These are phyloP conservation scores for Emydocephalus ijimae DNA, from an alignment of 2,113 vertebrate genomes.

Conservation along the genomic window DNA sequence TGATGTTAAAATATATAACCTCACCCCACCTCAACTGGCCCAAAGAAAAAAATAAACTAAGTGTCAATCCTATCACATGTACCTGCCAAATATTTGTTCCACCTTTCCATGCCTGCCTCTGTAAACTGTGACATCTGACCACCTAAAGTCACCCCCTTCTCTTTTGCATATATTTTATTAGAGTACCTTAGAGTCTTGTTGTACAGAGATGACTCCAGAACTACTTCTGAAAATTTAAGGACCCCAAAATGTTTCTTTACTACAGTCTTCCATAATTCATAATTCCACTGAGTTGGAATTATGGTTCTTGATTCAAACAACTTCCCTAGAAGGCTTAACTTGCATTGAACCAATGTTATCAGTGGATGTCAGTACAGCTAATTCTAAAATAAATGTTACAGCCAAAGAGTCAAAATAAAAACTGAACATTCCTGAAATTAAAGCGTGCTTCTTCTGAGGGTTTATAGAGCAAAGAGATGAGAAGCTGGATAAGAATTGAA, in stretches of 20 bases:
- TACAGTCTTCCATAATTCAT: background rate
- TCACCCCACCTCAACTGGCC: background rate
- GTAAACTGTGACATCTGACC: background rate
- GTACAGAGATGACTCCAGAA: background rate
- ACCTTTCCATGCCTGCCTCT: background rate
- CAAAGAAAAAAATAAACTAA: background rate
- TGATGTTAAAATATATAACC: background rate
- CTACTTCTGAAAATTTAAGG: background rate
- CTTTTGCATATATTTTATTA: background rate
- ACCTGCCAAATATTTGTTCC: background rate
- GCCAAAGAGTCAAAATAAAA: background rate
- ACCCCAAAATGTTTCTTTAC: background rate
- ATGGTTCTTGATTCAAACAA: background rate
- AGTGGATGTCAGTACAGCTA: background rate
- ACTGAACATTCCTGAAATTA: background rate
- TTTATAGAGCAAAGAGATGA: background rate
- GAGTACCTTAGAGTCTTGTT: background rate
- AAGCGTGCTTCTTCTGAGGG: rapidly evolving
- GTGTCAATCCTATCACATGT: background rate
- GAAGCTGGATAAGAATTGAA: background rate
- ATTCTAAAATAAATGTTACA: background rate
- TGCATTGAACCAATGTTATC: constrained; percentile 50
- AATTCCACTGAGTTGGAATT: background rate
- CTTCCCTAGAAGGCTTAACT: constrained; percentile 38
- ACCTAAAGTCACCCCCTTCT: background rate